phyloP scores from a whole-genome alignment of 1,140 invertebrate species.

The Drosophila subobscura region DNA sequence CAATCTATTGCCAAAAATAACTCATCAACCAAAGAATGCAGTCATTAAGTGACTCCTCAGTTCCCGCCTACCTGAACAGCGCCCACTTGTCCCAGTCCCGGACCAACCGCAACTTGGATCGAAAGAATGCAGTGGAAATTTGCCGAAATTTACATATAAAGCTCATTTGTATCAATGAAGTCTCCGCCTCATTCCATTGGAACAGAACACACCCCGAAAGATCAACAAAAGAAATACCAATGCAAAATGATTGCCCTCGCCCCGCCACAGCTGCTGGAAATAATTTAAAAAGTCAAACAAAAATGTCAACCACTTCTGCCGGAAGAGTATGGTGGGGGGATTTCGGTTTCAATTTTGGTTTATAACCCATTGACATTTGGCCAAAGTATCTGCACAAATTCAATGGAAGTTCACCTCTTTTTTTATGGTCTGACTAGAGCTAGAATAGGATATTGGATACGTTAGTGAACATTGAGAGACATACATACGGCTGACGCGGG shows the following conservation, averaged over 20 bases:
- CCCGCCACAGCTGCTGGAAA: conserved; percentile 30
- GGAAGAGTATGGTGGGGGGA: conserved; percentile 10
- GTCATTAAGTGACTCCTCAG: conserved; percentile 10
- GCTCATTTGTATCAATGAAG: conserved; percentile 66
- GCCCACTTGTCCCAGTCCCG: conserved; percentile 34
- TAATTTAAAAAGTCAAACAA: conserved; percentile 75
- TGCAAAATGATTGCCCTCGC: conserved; percentile 52
- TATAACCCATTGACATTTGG: conserved; percentile 44
- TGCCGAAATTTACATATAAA: conserved; percentile 69
- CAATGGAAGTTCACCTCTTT: conserved; percentile 14
- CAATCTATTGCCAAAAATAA: background rate
- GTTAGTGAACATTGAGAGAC: background rate
- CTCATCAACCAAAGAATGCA: no score
- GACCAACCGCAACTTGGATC: conserved; percentile 17
- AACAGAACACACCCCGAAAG: conserved; percentile 38
- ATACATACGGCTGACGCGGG: no score
- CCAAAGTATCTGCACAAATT: conserved; percentile 21
- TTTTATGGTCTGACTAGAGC: conserved; percentile 17
- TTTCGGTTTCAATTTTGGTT: conserved; percentile 40
- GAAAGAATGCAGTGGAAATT: conserved; percentile 58
- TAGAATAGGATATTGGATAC: conserved; percentile 30
- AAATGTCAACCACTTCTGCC: conserved; percentile 66
- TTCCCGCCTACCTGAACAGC: conserved; percentile 9
- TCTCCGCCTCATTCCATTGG: conserved; percentile 34
- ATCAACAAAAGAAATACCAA: conserved; percentile 46